phyloP scores from a whole-genome alignment of 2,797 vertebrate genomes.

The Argentina silus region DNA sequence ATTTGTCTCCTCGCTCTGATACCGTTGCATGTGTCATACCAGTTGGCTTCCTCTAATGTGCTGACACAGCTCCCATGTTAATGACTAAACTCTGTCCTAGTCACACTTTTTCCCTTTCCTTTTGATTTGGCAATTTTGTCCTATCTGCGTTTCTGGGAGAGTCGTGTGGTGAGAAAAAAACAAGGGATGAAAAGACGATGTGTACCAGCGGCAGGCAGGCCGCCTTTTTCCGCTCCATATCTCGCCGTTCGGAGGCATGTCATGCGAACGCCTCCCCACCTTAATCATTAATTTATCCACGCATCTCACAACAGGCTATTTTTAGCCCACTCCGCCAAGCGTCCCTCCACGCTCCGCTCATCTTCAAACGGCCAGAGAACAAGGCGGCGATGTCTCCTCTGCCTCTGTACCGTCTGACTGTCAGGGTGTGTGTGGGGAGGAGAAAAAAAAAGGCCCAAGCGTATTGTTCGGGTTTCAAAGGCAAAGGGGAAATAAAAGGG shows the following conservation, averaged over 20 bases:
- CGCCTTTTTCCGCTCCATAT: not conserved
- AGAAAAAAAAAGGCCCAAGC: slow-evolving; percentile 14
- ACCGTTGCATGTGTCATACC: not conserved
- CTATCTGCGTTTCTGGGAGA: no score
- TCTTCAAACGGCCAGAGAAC: slow-evolving; percentile 53
- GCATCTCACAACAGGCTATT: slow-evolving; percentile 72
- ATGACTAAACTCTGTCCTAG: no score
- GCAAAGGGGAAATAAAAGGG: slow-evolving; percentile 7
- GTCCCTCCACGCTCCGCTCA: slow-evolving; percentile 46
- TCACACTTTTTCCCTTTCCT: no score
- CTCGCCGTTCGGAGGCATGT: slow-evolving; percentile 19
- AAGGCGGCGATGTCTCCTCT: slow-evolving; percentile 31
- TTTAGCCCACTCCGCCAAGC: slow-evolving; percentile 68
- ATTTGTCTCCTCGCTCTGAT: not conserved
- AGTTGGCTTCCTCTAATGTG: not conserved
- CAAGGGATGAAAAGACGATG: not conserved
- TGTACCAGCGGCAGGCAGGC: slow-evolving; percentile 28
- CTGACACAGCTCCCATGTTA: not conserved
- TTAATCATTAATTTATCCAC: slow-evolving; percentile 76
- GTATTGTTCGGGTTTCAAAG: slow-evolving; percentile 34
- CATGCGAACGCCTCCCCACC: slow-evolving; percentile 22
- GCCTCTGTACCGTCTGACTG: slow-evolving; percentile 18
- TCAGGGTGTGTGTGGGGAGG: slow-evolving; percentile 3
- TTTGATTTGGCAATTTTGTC: no score
- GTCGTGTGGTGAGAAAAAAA: slow-evolving; percentile 10